Evolutionary conservation across 2,888 invertebrate species (phyloP), one percentile per base, ranked within the genome.

Genomic region (Pasiphila rectangulata): DNA sequence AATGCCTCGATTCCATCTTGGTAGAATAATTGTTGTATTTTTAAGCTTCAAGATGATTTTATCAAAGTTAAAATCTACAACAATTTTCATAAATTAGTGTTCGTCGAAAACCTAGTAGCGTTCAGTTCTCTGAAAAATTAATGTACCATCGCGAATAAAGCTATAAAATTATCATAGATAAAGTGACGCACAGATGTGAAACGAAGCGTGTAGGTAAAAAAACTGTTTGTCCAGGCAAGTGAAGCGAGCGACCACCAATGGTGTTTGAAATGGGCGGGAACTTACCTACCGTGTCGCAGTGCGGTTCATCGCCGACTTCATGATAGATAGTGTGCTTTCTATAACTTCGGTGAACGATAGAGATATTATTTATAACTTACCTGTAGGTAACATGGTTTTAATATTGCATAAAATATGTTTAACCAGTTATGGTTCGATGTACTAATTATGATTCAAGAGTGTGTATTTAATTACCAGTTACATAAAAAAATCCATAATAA

Each of bases 181-280:
- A 48, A 45, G 39, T 45, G 50, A 50, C 45, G 45, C 36, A 36
- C 38, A 49, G 55, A 50, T 54, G 57, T 51, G 51, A 41, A 56
- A 23, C 51, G 39, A 40, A 55, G 46, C 58, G 54, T 52, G 46
- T 51, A 45, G 46, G 48, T 56, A 59, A 54, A 52, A n/a, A 59
- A 62, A 58, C 52, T 60, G 59, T 59, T 54, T 56, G 61, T 50
- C 51, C 48, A 57, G 45, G 46, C 54, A 56, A 60, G 61, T 61
- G 58, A 53, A 61, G 55, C 62, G 62, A 53, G 56, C 57, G 67
- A 61, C 68, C 69, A 68, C 67, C 69, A 65, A 66, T 65, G 61
- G 63, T 57, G 65, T 51, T 25, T 42, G 39, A 48, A 46, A 52
- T 52, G 57, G 64, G 61, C 58, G 59, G 59, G 39, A 45, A 46